phyloP scores from a whole-genome alignment of 2,113 vertebrate genomes.

The Gasterosteus aculeatus region DNA sequence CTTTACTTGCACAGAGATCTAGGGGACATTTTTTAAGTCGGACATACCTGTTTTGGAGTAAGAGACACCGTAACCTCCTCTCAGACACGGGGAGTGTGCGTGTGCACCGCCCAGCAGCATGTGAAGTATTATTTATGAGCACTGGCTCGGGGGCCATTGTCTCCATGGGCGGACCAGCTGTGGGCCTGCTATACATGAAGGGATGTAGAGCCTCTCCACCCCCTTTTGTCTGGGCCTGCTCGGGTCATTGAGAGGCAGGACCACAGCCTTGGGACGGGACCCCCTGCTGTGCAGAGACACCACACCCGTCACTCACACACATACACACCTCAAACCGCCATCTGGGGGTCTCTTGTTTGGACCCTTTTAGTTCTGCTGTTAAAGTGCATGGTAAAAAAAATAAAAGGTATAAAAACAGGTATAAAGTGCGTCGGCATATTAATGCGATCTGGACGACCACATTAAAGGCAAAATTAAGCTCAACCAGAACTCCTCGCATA shows the following conservation, averaged over 20 bases:
- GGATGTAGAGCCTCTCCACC: neutral
- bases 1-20: no score
- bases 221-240: constrained; percentile 31
- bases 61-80: no score
- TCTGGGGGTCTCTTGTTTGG: constrained; percentile 12
- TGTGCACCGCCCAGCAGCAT: neutral
- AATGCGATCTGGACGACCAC: no score
- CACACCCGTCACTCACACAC: constrained; percentile 8
- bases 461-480: no score
- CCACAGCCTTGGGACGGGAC: constrained; percentile 23
- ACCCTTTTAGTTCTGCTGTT: neutral
- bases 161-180: constrained; percentile 38
- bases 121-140: constrained; percentile 43
- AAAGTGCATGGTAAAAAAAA: neutral
- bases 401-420: neutral
- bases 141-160: constrained; percentile 21
- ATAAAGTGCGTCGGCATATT: no score
- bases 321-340: constrained; percentile 3
- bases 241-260: constrained; percentile 37
- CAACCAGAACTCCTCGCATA: neutral
- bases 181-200: constrained; percentile 20
- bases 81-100: no score
- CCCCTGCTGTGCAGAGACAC: constrained; percentile 38
- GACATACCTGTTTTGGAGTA: no score
- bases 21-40: no score